phyloP scores from a whole-genome alignment of 1,140 invertebrate genomes.

The Drosophila pandora region DNA sequence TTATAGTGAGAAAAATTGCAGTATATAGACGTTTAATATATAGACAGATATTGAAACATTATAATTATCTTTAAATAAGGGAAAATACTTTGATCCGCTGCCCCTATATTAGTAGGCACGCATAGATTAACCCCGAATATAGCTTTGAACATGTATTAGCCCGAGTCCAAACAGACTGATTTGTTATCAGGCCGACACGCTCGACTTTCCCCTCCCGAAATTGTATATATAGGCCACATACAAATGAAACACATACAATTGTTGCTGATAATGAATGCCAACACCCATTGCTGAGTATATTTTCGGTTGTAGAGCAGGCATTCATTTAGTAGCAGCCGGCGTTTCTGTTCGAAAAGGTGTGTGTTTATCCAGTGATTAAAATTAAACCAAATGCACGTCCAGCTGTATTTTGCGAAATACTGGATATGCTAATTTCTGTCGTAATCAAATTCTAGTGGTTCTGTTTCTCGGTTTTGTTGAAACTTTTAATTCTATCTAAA shows the following conservation, averaged over 20 bases:
- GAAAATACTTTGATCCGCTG: neutral
- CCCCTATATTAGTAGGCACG: neutral
- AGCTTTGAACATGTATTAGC: constrained; percentile 16
- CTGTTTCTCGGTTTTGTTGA: neutral
- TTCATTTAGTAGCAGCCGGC: constrained; percentile 50
- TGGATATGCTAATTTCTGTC: constrained; percentile 22
- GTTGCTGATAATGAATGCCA: constrained; percentile 40
- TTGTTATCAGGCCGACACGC: constrained; percentile 37
- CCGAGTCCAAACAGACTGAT: constrained; percentile 31
- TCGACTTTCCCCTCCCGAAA: constrained; percentile 27
- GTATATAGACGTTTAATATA: neutral
- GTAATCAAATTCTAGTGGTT: neutral
- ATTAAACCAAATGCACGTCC: constrained; percentile 8
- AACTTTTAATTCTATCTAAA: neutral
- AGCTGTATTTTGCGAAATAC: constrained; percentile 12
- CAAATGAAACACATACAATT: constrained; percentile 13
- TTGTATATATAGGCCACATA: constrained; percentile 20
- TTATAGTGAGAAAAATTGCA: constrained; percentile 10
- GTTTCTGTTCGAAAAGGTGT: constrained; percentile 58
- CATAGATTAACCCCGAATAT: constrained; percentile 27
- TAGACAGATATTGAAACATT: neutral
- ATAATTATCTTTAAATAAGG: neutral
- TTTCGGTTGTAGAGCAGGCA: constrained; percentile 14
- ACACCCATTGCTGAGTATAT: constrained; percentile 33
- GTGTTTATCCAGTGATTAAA: constrained; percentile 20